Evolutionary conservation across 2,888 invertebrate genomes (phyloP).

Genomic region (Pterostichus madidus): DNA sequence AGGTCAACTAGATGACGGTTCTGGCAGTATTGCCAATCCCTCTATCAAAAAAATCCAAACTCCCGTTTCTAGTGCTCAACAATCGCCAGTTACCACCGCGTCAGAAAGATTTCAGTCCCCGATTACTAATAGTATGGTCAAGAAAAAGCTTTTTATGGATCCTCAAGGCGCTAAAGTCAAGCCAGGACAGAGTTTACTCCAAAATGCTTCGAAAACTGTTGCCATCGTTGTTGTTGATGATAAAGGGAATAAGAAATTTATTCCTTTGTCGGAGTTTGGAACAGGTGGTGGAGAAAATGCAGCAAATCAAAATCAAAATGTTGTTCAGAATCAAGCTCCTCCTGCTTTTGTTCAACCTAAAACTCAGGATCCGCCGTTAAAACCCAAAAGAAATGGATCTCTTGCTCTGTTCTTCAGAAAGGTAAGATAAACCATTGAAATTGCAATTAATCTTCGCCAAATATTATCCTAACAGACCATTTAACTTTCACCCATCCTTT

Average conservation of each 20-base stretch:
- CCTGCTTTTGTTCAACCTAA: slow-evolving; percentile 32
- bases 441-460: slow-evolving; percentile 5
- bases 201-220: slow-evolving; percentile 69
- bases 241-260: slow-evolving; percentile 74
- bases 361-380: slow-evolving; percentile 69
- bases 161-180: slow-evolving; percentile 76
- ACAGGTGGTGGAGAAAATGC: neutral
- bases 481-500: too few relatives aligned
- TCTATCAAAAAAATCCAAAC: slow-evolving; percentile 57
- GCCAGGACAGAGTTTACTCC: slow-evolving; percentile 80
- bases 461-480: too few relatives aligned
- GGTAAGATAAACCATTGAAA: slow-evolving; percentile 77
- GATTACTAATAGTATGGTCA: slow-evolving; percentile 77
- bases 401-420: slow-evolving; percentile 92
- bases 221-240: slow-evolving; percentile 72
- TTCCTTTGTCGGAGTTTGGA: slow-evolving; percentile 72
- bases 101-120: slow-evolving; percentile 85
- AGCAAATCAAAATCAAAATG: slow-evolving; percentile 72
- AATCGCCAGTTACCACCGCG: slow-evolving; percentile 81
- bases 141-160: slow-evolving; percentile 79
- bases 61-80: slow-evolving; percentile 71
- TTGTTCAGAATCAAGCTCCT: slow-evolving; percentile 68
- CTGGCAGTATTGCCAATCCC: slow-evolving; percentile 61
- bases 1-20: slow-evolving; percentile 75
- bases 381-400: slow-evolving; percentile 82